Evolutionary conservation across 2,113 vertebrate species (phyloP), one percentile per base, ranked within the genome.

Genomic region (Ranitomeya variabilis): DNA sequence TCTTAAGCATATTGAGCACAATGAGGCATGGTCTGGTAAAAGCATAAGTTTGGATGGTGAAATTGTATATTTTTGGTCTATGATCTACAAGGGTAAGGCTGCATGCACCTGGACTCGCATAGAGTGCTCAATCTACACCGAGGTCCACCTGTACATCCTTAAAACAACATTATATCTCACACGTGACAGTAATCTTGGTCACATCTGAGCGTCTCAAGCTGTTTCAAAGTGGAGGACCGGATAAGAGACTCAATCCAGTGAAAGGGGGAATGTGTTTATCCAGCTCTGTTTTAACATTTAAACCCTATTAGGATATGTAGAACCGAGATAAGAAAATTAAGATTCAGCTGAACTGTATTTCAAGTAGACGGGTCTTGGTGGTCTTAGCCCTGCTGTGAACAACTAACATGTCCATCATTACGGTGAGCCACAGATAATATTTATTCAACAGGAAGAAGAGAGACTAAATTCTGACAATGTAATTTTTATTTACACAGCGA

Each of bases 401-500:
- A n/a, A 76, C 87, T 79, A 52, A 79, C 73, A 79, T 85, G 80
- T 78, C 87, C 23, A 54, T 89, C 81, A 84, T 83, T 78, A 84
- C 64, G 57, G 79, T 21, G 13, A 57, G 45, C 80, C 87, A n/a
- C 55, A 31, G 87, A 89, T 73, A 84, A 89, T 89, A 89, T 89
- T 87, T 87, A 87, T 81, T 84, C 84, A 71, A 78, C 71, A 80
- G 87, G 60, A 89, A 89, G 71, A n/a, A 89, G 37, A 89, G 23
- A 67, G 45, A 11, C 59, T 67, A 51, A 76, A 89, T 89, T 89
- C 87, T 71, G 77, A 37, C 57, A 14, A 23, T 84, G 59, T 57
- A 69, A 71, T 83, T 88, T 67, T 67, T 89, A 80, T 37, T 87
- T 84, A 77, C 69, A 26, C 59, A 83, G 54, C 18, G 87, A 88